Conservation (phyloP, 2,888 invertebrate genomes). For the Drosophila picticornis region DNA sequence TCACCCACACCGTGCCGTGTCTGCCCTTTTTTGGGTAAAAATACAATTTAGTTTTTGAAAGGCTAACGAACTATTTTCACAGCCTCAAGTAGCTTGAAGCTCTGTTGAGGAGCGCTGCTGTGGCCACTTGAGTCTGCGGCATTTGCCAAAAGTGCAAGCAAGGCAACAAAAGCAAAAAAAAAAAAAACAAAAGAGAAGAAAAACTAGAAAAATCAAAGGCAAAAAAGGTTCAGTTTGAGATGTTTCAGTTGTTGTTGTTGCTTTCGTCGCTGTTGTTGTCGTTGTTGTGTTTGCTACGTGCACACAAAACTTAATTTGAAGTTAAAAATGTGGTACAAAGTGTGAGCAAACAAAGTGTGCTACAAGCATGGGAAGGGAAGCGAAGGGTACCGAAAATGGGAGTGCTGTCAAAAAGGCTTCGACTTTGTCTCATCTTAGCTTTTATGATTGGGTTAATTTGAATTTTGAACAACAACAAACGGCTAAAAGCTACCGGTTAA, state of each 20-base stretch:
- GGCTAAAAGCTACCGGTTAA: constrained; percentile 1
- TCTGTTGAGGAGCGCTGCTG: constrained; percentile 28
- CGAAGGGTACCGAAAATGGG: constrained; percentile 3
- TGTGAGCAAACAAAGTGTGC: constrained; percentile 63
- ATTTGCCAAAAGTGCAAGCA: constrained; percentile 73
- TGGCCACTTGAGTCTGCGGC: constrained; percentile 60
- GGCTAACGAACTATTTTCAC: constrained; percentile 79
- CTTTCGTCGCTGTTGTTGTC: constrained; percentile 3
- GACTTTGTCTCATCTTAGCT: constrained; percentile 69
- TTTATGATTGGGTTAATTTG: constrained; percentile 78
- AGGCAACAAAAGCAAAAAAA: constrained; percentile 48
- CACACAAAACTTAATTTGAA: constrained; percentile 80
- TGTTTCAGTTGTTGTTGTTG: constrained; percentile 14
- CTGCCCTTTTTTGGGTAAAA: constrained; percentile 77
- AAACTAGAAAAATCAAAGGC: constrained; percentile 60
- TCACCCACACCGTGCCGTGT: constrained; percentile 66
- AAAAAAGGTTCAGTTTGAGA: constrained; percentile 61
- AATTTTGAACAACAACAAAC: constrained; percentile 54
- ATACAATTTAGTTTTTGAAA: constrained; percentile 77
- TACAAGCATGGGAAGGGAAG: not conserved
- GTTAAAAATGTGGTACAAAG: constrained; percentile 76
- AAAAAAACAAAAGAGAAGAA: constrained; percentile 23
- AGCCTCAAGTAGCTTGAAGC: constrained; percentile 53
- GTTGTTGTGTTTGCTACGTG: constrained; percentile 76
- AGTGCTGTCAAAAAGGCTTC: constrained; percentile 60